Base-by-base conservation (phyloP, 1,140 invertebrate species). In the Tribolium castaneum region DNA sequence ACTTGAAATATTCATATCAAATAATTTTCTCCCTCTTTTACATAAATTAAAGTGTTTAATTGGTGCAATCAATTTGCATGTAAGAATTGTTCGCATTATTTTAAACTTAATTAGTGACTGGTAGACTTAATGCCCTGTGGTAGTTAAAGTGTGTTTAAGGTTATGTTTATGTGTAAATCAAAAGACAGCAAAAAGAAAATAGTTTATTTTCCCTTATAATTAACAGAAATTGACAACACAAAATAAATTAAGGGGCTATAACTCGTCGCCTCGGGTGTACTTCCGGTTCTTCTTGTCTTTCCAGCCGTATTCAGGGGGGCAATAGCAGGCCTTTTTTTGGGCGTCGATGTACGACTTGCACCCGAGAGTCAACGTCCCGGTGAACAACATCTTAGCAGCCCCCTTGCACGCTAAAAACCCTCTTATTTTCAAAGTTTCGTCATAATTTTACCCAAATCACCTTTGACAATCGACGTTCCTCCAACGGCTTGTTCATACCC, bases 331-430 rank as follows among this genome's bases (percentile, higher is more conserved):
- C 80, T 92, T 87, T 80, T 90, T 89, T 85, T 97, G 95, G 0
- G 94, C 92, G 86, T 96, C 92, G 54, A 94, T 88, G 84, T 92
- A 97, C 16, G 94, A 92, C 83, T 95, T 94, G 81, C 95, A 97
- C 0, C 95, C 95, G 0, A 96, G 86, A 4, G 94, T 92, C 62
- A 94, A 87, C 5, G 95, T 96, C 22, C 94, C 94, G 0, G 94
- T 94, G 81, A 92, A 96, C 0, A 96, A 86, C 86, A 95, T 87
- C 88, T 96, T 96, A 0, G 95, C 94, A 50, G 94, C 93, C 6
- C 89, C 92, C 87, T 96, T 95, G 83, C 95, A 97, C 45, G 92
- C 93, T 92, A 85, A 72, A 89, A 87, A 66, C 78, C 82, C 80
- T 70, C 5, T 35, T 66, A 34, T 70, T 75, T 73, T 7, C 10